phyloP scores from a whole-genome alignment of 2,113 vertebrate species.

The Fregata magnificens region DNA sequence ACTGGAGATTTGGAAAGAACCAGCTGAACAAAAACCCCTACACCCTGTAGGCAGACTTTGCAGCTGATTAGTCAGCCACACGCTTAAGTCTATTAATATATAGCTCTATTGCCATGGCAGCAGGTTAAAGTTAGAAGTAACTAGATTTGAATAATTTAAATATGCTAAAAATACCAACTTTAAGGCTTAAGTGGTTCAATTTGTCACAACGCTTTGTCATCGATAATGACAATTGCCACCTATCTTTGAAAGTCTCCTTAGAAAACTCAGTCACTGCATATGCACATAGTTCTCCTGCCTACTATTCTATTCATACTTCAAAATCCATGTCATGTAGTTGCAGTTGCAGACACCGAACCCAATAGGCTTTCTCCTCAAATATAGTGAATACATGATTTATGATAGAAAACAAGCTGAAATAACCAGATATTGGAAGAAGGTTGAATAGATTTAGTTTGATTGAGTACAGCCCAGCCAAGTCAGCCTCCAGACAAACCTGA shows the following conservation, averaged over 20 bases:
- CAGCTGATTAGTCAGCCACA: conserved; percentile 39
- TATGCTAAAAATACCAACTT: conserved; percentile 54
- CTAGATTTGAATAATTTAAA: conserved; percentile 56
- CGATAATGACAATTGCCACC: conserved; percentile 26
- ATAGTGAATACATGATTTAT: background rate
- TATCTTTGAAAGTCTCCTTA: background rate
- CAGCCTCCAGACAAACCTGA: background rate
- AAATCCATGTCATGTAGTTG: background rate
- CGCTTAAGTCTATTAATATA: conserved; percentile 49
- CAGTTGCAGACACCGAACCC: background rate
- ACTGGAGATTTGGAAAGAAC: background rate
- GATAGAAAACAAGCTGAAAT: background rate
- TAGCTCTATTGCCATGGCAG: conserved; percentile 51
- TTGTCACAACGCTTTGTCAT: conserved; percentile 15
- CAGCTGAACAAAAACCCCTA: background rate
- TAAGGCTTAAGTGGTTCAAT: conserved; percentile 41
- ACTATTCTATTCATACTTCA: background rate
- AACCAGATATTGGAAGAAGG: background rate
- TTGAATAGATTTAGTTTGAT: background rate
- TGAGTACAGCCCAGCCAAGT: background rate
- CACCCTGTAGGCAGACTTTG: background rate
- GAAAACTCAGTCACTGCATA: background rate
- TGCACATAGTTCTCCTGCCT: background rate
- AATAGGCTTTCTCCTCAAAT: background rate
- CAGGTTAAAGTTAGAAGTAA: conserved; percentile 62